Evolutionary conservation across 2,797 vertebrate species (phyloP).

Genomic region (Malurus leucopterus): DNA sequence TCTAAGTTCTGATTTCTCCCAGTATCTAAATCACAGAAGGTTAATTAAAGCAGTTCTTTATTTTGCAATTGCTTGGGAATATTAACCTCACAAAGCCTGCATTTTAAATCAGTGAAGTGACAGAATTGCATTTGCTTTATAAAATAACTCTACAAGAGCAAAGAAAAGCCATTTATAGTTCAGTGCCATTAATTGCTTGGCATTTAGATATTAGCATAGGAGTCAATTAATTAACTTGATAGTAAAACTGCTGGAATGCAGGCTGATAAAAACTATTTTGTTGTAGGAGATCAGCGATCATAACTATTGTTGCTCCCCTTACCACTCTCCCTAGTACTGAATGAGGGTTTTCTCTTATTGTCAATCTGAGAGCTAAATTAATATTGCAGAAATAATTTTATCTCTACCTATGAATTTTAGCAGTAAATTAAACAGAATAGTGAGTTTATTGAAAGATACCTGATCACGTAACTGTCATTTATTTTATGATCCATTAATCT

Average conservation of each 20-base stretch:
- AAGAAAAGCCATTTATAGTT: constrained; percentile 79
- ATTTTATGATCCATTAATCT: background rate
- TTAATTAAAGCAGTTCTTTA: constrained; percentile 85
- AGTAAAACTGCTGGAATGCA: constrained; percentile 76
- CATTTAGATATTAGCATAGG: constrained; percentile 86
- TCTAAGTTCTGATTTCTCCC: constrained; percentile 45
- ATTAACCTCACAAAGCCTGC: constrained; percentile 69
- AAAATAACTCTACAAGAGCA: constrained; percentile 70
- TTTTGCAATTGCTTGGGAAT: constrained; percentile 73
- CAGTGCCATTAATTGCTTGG: constrained; percentile 87
- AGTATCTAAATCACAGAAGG: constrained; percentile 81
- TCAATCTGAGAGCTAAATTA: constrained; percentile 3
- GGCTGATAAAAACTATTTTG: constrained; percentile 51
- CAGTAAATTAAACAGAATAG: background rate
- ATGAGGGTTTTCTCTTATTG: background rate
- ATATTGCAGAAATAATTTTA: background rate
- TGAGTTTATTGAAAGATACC: background rate
- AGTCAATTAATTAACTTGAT: constrained; percentile 85
- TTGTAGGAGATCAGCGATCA: constrained; percentile 38
- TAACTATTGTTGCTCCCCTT: constrained; percentile 10
- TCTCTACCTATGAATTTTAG: background rate
- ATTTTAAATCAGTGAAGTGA: constrained; percentile 66
- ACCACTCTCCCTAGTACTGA: background rate
- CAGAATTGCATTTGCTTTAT: constrained; percentile 67
- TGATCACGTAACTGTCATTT: background rate